phyloP scores from a whole-genome alignment of 2,797 vertebrate genomes.

The Acridotheres tristis region DNA sequence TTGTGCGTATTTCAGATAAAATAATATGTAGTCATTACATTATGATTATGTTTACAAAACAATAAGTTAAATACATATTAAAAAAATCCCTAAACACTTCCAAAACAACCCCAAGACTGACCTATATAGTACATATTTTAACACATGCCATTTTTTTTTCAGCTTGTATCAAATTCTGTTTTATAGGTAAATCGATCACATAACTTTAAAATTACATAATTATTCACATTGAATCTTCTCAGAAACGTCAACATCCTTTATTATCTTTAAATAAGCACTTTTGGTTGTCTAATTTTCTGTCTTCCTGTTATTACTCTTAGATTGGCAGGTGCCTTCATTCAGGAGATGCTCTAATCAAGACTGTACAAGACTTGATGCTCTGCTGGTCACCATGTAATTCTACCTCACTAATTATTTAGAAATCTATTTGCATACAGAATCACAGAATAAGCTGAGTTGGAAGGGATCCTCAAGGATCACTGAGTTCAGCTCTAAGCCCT shows the following conservation, averaged over 20 bases:
- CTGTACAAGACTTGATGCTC: not conserved
- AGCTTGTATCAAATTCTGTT: not conserved
- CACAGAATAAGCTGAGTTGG: not conserved
- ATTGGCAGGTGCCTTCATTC: conserved; percentile 21
- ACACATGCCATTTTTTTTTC: not conserved
- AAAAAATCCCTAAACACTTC: not conserved
- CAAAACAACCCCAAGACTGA: not conserved
- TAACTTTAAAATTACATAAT: not conserved
- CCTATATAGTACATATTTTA: not conserved
- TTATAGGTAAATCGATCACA: not conserved
- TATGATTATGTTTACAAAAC: not conserved
- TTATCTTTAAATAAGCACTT: conserved; percentile 16
- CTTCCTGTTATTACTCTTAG: not conserved
- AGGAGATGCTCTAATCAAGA: conserved; percentile 18
- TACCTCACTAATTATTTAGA: not conserved
- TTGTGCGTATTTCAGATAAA: conserved; percentile 19
- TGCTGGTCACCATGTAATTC: not conserved
- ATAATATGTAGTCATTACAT: not conserved
- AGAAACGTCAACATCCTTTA: not conserved
- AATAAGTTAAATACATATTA: not conserved
- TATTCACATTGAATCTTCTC: not conserved
- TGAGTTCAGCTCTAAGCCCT: not conserved
- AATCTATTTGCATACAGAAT: not conserved
- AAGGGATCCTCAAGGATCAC: not conserved
- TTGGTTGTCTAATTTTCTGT: conserved; percentile 49